A percentile compares a stretch with the other conserved stretches of the same genome.
Evolutionary conservation across 1,140 invertebrate species (phyloP).

Genomic region (Dendrolimus punctatus): DNA sequence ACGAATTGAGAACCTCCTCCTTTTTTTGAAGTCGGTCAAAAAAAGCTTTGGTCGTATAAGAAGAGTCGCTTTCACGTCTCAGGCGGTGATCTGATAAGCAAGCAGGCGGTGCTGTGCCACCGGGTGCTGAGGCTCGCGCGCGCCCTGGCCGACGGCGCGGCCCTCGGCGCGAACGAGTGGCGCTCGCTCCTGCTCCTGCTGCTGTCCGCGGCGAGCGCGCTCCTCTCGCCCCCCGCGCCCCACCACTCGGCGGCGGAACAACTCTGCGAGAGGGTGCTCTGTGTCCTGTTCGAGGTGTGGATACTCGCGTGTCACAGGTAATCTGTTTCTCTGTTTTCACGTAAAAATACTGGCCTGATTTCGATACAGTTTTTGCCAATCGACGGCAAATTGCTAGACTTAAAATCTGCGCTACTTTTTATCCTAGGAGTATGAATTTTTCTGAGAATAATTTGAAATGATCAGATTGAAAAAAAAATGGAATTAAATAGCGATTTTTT

Average conservation of each 20-base stretch:
- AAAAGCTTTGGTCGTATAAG: no score
- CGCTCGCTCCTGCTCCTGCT: conserved; percentile 91
- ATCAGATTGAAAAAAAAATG: no score
- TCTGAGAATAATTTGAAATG: no score
- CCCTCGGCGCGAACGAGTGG: conserved; percentile 92
- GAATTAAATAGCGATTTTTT: no score
- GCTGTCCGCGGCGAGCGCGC: conserved; percentile 92
- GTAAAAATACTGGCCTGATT: no score
- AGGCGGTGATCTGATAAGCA: conserved; percentile 91
- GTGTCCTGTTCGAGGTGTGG: conserved; percentile 94
- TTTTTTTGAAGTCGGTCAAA: no score
- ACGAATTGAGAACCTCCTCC: no score
- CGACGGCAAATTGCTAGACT: no score
- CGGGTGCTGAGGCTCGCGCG: conserved; percentile 92
- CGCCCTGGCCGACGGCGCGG: conserved; percentile 87
- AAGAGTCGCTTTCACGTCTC: neutral
- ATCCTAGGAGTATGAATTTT: no score
- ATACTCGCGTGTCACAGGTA: conserved; percentile 85
- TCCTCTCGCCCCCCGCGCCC: conserved; percentile 92
- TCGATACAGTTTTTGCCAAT: no score
- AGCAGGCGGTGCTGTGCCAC: conserved; percentile 96
- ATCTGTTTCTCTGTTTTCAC: no score
- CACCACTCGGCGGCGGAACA: conserved; percentile 97
- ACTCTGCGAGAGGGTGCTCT: conserved; percentile 93
- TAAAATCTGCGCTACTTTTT: no score